phyloP scores from a whole-genome alignment of 1,140 invertebrate genomes.

The Aleiodes sp. region DNA sequence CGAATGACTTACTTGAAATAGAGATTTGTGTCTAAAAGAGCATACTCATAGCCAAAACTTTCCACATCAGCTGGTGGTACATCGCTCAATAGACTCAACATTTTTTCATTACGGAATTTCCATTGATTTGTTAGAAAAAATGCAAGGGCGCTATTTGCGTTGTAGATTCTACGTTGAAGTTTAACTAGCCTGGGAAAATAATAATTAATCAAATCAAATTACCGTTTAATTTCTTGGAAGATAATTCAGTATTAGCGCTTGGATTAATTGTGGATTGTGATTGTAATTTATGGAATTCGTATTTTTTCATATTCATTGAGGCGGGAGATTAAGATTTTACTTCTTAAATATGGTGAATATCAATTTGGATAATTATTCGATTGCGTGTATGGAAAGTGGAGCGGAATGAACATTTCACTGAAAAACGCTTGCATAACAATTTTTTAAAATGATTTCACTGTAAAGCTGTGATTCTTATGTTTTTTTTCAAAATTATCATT shows the following conservation, averaged over 20 bases:
- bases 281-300: neutral
- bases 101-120: slow-evolving; percentile 81
- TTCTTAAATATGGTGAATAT: too few relatives aligned
- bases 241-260: too few relatives aligned
- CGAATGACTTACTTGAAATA: slow-evolving; percentile 55
- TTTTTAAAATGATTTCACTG: too few relatives aligned
- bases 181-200: slow-evolving; percentile 73
- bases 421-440: too few relatives aligned
- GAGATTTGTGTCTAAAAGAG: slow-evolving; percentile 40
- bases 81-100: slow-evolving; percentile 69
- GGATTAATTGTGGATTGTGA: neutral
- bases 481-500: too few relatives aligned
- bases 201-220: neutral
- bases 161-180: slow-evolving; percentile 82
- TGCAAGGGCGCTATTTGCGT: slow-evolving; percentile 77
- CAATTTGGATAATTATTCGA: too few relatives aligned
- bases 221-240: neutral
- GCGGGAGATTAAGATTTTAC: too few relatives aligned
- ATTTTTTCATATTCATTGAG: too few relatives aligned
- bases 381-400: too few relatives aligned
- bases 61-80: slow-evolving; percentile 73
- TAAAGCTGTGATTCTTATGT: too few relatives aligned
- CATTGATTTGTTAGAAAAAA: slow-evolving; percentile 86
- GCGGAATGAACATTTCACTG: too few relatives aligned
- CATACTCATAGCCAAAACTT: slow-evolving; percentile 71